These are phyloP conservation scores for Halcyon badia DNA, from an alignment of 2,797 vertebrate species.

Conservation along the genomic window DNA sequence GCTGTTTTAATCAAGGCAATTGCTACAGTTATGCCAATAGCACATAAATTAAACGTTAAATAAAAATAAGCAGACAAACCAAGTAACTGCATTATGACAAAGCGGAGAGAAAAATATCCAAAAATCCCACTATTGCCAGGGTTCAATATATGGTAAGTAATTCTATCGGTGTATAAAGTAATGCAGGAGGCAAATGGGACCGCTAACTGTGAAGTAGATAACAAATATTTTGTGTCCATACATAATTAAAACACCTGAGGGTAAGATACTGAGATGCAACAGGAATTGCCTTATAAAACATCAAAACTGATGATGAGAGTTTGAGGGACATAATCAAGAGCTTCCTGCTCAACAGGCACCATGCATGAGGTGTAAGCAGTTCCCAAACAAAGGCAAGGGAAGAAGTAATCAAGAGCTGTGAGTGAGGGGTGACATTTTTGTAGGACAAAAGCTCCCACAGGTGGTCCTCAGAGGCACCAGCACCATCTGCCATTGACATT, in stretches of 20 bases:
- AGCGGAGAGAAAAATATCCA: neutral
- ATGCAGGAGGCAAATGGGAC: neutral
- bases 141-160: neutral
- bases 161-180: neutral
- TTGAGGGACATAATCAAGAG: neutral
- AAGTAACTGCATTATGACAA: neutral
- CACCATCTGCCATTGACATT: neutral
- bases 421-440: neutral
- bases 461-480: neutral
- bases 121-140: neutral
- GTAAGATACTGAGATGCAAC: neutral
- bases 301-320: neutral
- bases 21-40: constrained; percentile 23
- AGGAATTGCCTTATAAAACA: neutral
- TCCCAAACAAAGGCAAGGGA: neutral
- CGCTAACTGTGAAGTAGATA: neutral
- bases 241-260: neutral
- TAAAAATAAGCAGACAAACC: neutral
- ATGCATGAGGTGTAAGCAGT: neutral
- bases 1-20: constrained; percentile 51
- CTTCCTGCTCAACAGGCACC: neutral
- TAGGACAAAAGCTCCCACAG: neutral
- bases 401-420: neutral
- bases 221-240: neutral
- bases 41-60: constrained; percentile 7